Conservation (phyloP, 1,140 invertebrate genomes). For the Brachionus calyciflorus region DNA sequence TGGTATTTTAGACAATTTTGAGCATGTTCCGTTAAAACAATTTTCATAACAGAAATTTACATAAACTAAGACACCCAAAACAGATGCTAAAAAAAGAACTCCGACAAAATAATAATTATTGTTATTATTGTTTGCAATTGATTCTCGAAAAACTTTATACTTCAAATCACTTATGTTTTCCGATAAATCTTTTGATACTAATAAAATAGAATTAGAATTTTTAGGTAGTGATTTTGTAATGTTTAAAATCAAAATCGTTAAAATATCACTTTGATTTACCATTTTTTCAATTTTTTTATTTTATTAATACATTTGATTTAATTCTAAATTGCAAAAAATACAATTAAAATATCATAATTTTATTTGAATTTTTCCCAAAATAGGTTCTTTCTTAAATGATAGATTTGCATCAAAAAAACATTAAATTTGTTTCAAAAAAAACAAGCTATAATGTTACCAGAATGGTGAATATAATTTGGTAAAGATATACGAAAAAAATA, state of each 20-base stretch:
- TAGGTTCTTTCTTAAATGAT: too few species aligned
- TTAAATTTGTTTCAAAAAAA: too few species aligned
- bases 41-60: conserved; percentile 44
- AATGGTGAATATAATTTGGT: too few species aligned
- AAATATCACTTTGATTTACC: not conserved
- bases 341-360: too few species aligned
- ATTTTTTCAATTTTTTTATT: not conserved
- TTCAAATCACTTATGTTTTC: too few species aligned
- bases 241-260: conserved; percentile 2
- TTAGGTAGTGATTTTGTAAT: not conserved
- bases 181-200: not conserved
- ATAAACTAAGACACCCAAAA: conserved; percentile 25
- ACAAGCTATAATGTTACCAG: too few species aligned
- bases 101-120: conserved; percentile 38
- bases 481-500: too few species aligned
- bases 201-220: not conserved
- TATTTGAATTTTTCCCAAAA: too few species aligned
- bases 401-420: too few species aligned
- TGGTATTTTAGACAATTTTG: not conserved
- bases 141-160: too few species aligned
- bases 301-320: not conserved
- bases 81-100: conserved; percentile 11
- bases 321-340: too few species aligned
- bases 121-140: not conserved
- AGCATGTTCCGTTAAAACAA: not conserved